Conservation (phyloP, 2,113 vertebrate genomes). For the Cricetomys ansorgei region DNA sequence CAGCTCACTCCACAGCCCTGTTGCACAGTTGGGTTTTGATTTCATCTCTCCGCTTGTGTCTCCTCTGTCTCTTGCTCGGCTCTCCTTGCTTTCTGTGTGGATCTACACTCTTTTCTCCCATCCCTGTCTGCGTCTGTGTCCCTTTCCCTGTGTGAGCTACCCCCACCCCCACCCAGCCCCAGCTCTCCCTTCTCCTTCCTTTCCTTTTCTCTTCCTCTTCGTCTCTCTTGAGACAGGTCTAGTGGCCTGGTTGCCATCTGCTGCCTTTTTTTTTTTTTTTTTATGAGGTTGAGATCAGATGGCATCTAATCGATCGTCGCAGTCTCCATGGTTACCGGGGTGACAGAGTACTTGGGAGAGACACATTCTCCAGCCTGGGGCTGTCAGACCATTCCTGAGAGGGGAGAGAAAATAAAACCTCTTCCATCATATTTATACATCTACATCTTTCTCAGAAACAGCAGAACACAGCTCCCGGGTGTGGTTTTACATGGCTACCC, state of each 20-base stretch:
- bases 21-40: neutral
- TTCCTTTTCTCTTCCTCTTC: slow-evolving; percentile 64
- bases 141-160: neutral
- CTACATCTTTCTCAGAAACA: slow-evolving; percentile 80
- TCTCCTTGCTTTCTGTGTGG: slow-evolving; percentile 49
- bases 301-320: slow-evolving; percentile 94
- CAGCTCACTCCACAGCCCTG: fast-evolving
- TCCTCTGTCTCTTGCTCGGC: neutral
- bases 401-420: slow-evolving; percentile 74
- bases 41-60: neutral
- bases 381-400: slow-evolving; percentile 87
- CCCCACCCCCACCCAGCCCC: slow-evolving; percentile 57
- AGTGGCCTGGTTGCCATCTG: slow-evolving; percentile 92
- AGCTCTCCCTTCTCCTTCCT: slow-evolving; percentile 64
- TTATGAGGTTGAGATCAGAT: slow-evolving; percentile 94
- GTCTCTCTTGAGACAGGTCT: slow-evolving; percentile 88
- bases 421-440: slow-evolving; percentile 80
- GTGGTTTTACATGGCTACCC: slow-evolving; percentile 72
- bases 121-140: slow-evolving; percentile 61
- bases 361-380: slow-evolving; percentile 88
- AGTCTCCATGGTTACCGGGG: slow-evolving; percentile 93
- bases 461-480: slow-evolving; percentile 34
- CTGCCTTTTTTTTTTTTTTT: slow-evolving; percentile 92
- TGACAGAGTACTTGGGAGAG: slow-evolving; percentile 90
- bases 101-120: slow-evolving; percentile 32